Evolutionary conservation across 2,797 vertebrate genomes (phyloP), one percentile per base, ranked within the genome.

Genomic region (Brotula barbata): DNA sequence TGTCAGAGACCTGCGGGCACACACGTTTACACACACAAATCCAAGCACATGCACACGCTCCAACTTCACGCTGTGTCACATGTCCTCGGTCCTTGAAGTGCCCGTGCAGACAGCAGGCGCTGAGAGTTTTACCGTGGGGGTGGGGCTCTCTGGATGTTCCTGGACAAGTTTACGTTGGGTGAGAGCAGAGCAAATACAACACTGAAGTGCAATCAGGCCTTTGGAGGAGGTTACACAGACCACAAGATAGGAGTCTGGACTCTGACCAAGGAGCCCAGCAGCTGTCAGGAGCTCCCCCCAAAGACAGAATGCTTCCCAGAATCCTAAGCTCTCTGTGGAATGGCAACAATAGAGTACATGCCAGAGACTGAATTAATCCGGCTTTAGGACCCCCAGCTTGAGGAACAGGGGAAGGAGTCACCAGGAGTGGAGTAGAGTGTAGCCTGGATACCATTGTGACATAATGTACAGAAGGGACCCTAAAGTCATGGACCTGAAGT

Each of bases 271-370:
- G 71, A 45, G 75, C 76, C 59, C 58, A 85, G 82, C 89, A 92
- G 90, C 91, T 92, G 91, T 88, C 81, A 77, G 80, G 64, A 46
- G 84, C 77, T 83, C 78, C 68, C 60, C 81, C 76, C 82, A 81
- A 87, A 77, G 71, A 76, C 67, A 19, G 49, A 80, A 85, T 70
- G 63, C 76, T 86, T 88, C 79, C 81, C 83, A 82, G 77, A 79
- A 82, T 82, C 66, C 71, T 58, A 58, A 73, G 67, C 66, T 82
- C 75, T 80, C 71, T 66, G 69, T 76, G 83, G 85, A 90, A 88
- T 81, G 80, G 85, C 81, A 90, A 83, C 78, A 83, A 83, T 59
- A 77, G 71, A 77, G 53, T 64, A 74, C 53, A 78, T 71, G 79
- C 78, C 77, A 77, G 62, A 76, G 54, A 68, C 58, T 59, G 77